Conservation (phyloP, 2,797 vertebrate species). For the Tiaroga cobitis region DNA sequence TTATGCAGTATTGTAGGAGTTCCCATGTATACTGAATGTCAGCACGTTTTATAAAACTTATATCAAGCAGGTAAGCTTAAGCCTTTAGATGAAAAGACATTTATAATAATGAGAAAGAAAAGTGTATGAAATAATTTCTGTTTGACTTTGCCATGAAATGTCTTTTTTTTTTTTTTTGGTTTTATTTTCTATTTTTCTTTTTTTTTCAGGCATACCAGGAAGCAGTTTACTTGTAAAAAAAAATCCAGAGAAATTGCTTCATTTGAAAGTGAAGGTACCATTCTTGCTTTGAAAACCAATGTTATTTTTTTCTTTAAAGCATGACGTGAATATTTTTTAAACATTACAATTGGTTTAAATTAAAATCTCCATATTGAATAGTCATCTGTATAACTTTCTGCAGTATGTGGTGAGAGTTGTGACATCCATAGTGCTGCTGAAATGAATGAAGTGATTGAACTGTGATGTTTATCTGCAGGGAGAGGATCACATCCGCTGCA, state of each 20-base stretch:
- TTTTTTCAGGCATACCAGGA: slow-evolving; percentile 81
- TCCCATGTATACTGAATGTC: background rate
- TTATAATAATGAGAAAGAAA: background rate
- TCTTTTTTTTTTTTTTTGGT: background rate
- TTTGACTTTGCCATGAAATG: background rate
- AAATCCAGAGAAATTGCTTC: slow-evolving; percentile 88
- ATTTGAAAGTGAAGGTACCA: slow-evolving; percentile 91
- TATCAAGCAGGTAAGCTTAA: background rate
- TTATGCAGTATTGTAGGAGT: background rate
- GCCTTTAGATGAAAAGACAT: background rate
- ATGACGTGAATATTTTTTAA: background rate
- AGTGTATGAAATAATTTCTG: background rate
- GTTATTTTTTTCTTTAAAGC: background rate
- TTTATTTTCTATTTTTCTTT: slow-evolving; percentile 1
- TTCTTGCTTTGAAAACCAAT: background rate
- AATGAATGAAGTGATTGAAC: background rate
- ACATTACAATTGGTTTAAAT: background rate
- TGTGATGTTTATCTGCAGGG: slow-evolving; percentile 75
- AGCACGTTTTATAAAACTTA: background rate
- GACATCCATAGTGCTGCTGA: background rate
- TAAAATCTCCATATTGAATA: background rate
- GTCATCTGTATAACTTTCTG: background rate
- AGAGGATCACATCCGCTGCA: slow-evolving; percentile 88
- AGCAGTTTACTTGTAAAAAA: slow-evolving; percentile 82
- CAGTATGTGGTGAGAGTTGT: background rate